Base-by-base conservation (phyloP, 2,888 invertebrate species). In the Drosophila glabriapex region DNA sequence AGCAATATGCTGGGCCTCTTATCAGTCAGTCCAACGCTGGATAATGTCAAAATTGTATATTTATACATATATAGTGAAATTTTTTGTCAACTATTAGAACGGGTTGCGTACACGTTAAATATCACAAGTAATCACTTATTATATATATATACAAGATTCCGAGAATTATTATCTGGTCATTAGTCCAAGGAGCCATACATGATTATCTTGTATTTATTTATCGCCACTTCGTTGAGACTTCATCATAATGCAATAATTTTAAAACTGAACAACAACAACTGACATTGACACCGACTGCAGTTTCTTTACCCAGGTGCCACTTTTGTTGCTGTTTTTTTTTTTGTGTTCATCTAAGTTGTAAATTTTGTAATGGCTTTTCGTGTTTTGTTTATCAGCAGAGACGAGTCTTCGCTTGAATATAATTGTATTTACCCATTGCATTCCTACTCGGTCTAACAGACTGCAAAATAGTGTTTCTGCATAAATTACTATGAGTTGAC, bases 331-430 rank as follows among this genome's bases (percentile, higher is more conserved):
- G 19, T 25, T 31, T 19, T 25, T 10, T 25, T 16, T 4, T 29
- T 2, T 43, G 22, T 25, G 22, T 62, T 56, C 41, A 35, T 52
- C 7, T 25, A 49, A 61, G 14, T 56, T 58, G 39, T 58, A 58
- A 56, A 56, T 58, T 37, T 64, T 68, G 67, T 67, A 78, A 78
- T 78, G 79, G 50, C 61, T 55, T 71, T 78, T 69, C 29, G 33
- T 69, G 33, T 50, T 10, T 16, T 14, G 29, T 31, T 67, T 78
- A 71, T 78, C 78, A 64, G n/a, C 31, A 22, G 12, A 19, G 39
- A 12, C 19, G 29, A 5, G 25, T 28, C 16, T 50, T 56, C 33
- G 39, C 19, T 16, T 43, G 14, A 35, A 53, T 31, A 41, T 41
- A 22, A 31, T 54, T 46, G 37, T 43, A 46, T 35, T 56, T 28